Conservation (phyloP, 2,113 vertebrate species). For the Aptenodytes forsteri region DNA sequence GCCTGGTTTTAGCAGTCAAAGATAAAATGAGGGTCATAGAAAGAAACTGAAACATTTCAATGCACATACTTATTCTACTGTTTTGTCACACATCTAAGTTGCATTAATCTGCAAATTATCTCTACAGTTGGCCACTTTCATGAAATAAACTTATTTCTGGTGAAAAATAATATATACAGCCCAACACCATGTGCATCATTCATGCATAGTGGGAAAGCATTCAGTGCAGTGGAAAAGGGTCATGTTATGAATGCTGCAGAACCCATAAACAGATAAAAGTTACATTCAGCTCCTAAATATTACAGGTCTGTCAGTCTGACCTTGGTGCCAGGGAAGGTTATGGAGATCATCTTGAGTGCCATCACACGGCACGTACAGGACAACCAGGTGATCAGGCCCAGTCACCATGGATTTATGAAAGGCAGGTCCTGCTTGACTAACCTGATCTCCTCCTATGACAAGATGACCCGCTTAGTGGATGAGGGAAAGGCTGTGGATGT, state of each 20-base stretch:
- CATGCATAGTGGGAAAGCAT: not conserved
- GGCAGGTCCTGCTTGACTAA: not conserved
- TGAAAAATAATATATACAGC: not conserved
- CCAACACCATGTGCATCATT: not conserved
- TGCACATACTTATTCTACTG: not conserved
- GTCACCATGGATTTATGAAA: not conserved
- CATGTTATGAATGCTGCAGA: not conserved
- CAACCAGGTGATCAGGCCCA: not conserved
- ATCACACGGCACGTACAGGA: not conserved
- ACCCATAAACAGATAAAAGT: not conserved
- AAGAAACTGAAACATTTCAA: not conserved
- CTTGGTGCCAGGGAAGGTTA: not conserved
- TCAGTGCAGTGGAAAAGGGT: not conserved
- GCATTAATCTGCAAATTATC: not conserved
- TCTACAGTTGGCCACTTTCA: not conserved
- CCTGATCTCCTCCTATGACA: not conserved
- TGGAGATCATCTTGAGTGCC: not conserved
- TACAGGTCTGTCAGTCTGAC: not conserved
- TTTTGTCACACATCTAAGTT: not conserved
- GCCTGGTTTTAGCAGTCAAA: not conserved
- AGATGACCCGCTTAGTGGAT: not conserved
- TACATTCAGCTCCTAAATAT: not conserved
- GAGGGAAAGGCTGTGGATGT: not conserved
- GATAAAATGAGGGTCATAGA: not conserved
- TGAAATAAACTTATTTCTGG: not conserved